These are phyloP conservation scores for Oryctes rhinoceros DNA, from an alignment of 1,140 invertebrate genomes.

Conservation along the genomic window DNA sequence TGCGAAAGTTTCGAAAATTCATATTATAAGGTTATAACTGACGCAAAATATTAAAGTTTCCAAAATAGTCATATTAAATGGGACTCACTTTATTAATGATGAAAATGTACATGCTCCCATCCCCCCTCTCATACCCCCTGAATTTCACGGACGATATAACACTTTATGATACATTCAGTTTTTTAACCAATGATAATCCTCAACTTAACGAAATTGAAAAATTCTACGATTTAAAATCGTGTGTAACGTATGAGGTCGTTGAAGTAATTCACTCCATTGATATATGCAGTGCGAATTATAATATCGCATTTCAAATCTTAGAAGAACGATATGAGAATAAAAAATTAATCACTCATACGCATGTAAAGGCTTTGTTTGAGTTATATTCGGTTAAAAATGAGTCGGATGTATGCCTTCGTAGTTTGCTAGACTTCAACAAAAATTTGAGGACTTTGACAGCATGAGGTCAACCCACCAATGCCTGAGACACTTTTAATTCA, in stretches of 20 bases:
- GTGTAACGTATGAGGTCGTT: no score
- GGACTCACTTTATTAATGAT: no score
- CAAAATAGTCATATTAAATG: no score
- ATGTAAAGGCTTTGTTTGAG: conserved; percentile 51
- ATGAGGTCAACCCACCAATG: conserved; percentile 43
- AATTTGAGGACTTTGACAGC: conserved; percentile 47
- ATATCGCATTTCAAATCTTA: conserved; percentile 53
- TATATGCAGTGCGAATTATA: no score
- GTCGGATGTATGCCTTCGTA: conserved; percentile 42
- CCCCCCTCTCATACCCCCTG: conserved; percentile 29
- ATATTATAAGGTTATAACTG: no score
- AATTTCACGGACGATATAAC: conserved; percentile 26
- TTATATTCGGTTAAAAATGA: conserved; percentile 48
- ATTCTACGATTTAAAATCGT: conserved; percentile 52
- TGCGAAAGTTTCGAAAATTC: no score
- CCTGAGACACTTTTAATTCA: conserved; percentile 19
- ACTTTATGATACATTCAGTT: conserved; percentile 43
- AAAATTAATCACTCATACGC: conserved; percentile 50
- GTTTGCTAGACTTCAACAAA: conserved; percentile 46
- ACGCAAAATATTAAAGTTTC: no score
- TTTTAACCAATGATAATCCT: conserved; percentile 40
- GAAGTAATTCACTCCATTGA: conserved; percentile 48
- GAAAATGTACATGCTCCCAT: not conserved
- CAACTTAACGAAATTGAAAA: conserved; percentile 48
- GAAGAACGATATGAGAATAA: conserved; percentile 54